Evolutionary conservation across 2,797 vertebrate genomes (phyloP).

Genomic region (Echeneis naucrates): DNA sequence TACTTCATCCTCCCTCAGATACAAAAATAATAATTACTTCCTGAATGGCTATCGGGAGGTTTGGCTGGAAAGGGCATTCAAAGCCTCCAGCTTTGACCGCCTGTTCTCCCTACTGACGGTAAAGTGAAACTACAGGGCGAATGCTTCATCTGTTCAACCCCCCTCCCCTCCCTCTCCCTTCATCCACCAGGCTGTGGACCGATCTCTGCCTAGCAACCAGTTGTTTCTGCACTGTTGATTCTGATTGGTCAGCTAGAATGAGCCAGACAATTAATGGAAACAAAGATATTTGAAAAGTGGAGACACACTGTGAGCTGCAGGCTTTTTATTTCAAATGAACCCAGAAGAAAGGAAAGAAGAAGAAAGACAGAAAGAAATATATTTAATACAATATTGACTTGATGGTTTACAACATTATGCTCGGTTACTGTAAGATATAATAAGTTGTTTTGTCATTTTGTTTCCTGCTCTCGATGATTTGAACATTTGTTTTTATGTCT

Average conservation of each 20-base stretch:
- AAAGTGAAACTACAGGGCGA: constrained; percentile 92
- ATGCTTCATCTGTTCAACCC: constrained; percentile 84
- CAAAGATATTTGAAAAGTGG: constrained; percentile 49
- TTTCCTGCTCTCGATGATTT: constrained; percentile 29
- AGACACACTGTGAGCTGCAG: constrained; percentile 41
- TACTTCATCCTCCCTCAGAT: constrained; percentile 95
- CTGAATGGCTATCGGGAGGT: constrained; percentile 99
- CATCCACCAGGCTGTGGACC: constrained; percentile 89
- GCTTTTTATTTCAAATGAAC: constrained; percentile 63
- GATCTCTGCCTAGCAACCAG: constrained; percentile 83
- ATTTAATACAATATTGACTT: constrained; percentile 21
- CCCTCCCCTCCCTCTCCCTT: constrained; percentile 49
- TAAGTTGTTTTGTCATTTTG: constrained; percentile 41
- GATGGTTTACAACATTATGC: constrained; percentile 28
- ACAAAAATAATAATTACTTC: constrained; percentile 99
- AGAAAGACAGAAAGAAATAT: constrained; percentile 45
- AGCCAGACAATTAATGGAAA: constrained; percentile 55
- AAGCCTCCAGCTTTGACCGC: constrained; percentile 99
- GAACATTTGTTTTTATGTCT: constrained; percentile 37
- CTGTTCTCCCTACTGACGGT: constrained; percentile 99
- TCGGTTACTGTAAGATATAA: constrained; percentile 21
- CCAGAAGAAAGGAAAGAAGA: constrained; percentile 57
- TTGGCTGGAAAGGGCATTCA: constrained; percentile 99
- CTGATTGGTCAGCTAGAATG: constrained; percentile 94
- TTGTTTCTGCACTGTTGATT: constrained; percentile 88